Evolutionary conservation across 2,113 vertebrate genomes (phyloP).

Genomic region (Heteronetta atricapilla): DNA sequence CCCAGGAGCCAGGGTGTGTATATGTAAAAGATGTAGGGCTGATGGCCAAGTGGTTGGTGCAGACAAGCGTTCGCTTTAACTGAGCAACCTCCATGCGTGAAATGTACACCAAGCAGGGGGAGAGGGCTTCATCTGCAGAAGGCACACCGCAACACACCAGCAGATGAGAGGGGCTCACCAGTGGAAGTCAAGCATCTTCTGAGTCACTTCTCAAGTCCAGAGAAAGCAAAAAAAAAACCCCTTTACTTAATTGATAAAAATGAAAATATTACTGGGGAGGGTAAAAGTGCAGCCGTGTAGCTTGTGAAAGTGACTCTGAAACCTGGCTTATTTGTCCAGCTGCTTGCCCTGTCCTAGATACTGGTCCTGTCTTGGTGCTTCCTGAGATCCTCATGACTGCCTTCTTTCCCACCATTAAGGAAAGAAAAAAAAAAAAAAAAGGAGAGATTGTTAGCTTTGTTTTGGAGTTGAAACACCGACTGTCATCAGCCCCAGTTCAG

Average conservation of each 20-base stretch:
- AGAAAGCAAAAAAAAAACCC: background rate
- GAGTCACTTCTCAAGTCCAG: background rate
- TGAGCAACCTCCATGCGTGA: background rate
- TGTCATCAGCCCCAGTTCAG: background rate
- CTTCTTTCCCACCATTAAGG: background rate
- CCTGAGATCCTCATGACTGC: background rate
- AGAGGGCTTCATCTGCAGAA: background rate
- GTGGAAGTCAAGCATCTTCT: background rate
- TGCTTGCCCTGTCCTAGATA: background rate
- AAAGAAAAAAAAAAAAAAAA: background rate
- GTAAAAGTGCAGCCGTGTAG: background rate
- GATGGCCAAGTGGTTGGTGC: background rate
- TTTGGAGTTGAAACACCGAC: background rate
- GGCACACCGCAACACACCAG: background rate
- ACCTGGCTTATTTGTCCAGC: background rate
- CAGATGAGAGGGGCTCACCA: background rate
- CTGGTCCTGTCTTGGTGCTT: background rate
- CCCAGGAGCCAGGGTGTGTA: rapidly evolving
- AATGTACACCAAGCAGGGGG: background rate
- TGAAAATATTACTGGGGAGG: background rate
- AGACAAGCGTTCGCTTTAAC: background rate
- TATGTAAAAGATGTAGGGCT: rapidly evolving
- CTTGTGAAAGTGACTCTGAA: background rate
- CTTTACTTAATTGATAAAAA: background rate
- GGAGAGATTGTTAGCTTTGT: background rate